These are phyloP conservation scores for Pseudochirops corinnae DNA, from an alignment of 2,797 vertebrate species.

Conservation along the genomic window DNA sequence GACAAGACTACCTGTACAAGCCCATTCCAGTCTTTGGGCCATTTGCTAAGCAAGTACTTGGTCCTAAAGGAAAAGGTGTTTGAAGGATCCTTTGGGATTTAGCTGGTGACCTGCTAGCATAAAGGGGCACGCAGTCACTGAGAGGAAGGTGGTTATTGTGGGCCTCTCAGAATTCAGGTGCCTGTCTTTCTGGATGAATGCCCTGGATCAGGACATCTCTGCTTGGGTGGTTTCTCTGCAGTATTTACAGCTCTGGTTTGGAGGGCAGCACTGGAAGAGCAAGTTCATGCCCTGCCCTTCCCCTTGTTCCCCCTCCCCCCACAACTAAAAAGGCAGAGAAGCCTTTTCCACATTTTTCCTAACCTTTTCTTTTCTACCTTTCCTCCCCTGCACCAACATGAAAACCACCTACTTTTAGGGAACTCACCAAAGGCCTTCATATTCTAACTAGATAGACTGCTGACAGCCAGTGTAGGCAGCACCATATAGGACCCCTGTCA, in stretches of 20 bases:
- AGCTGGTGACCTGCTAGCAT: neutral
- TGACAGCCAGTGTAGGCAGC: neutral
- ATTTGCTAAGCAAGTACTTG: neutral
- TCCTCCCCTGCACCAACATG: neutral
- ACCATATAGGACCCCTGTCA: neutral
- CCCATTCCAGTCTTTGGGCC: neutral
- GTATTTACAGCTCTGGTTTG: neutral
- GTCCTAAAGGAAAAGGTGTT: neutral
- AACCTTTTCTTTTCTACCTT: neutral
- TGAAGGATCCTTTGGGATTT: neutral
- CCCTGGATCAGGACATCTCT: constrained; percentile 15
- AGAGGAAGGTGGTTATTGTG: neutral
- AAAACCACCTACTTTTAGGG: neutral
- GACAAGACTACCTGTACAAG: neutral
- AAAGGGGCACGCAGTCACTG: neutral
- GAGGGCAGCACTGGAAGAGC: neutral
- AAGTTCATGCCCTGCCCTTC: neutral
- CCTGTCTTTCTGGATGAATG: neutral
- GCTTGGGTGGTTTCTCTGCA: neutral
- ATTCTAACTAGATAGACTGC: neutral
- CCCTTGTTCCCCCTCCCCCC: neutral
- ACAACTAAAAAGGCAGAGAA: neutral
- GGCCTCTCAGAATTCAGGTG: neutral
- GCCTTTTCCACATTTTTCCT: neutral
- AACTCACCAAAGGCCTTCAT: neutral